These are phyloP conservation scores for Stenolophus ochropezus DNA, from an alignment of 2,888 invertebrate genomes.

Conservation along the genomic window DNA sequence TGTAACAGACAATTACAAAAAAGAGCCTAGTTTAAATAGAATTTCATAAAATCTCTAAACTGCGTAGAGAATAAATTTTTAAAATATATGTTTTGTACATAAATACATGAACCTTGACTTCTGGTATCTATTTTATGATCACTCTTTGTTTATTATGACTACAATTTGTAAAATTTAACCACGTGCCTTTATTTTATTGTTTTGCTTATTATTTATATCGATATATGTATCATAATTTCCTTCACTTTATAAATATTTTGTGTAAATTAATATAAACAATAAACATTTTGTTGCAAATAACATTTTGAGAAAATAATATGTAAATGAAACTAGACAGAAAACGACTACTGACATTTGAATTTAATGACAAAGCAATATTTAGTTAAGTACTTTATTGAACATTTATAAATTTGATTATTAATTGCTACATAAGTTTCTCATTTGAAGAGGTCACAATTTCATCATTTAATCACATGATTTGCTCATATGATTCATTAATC, in stretches of 20 bases:
- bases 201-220: neutral
- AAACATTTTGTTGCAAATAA: too few relatives aligned
- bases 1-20: too few relatives aligned
- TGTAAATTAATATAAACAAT: too few relatives aligned
- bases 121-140: neutral
- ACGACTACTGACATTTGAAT: neutral
- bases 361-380: neutral
- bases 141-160: neutral
- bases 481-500: neutral
- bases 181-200: neutral
- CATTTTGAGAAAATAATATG: too few relatives aligned
- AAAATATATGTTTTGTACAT: neutral
- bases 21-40: too few relatives aligned
- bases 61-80: too few relatives aligned
- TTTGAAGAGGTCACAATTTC: constrained; percentile 21
- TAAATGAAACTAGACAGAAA: too few relatives aligned
- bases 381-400: neutral
- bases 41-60: too few relatives aligned
- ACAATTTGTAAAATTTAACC: neutral
- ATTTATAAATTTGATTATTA: neutral
- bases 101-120: constrained; percentile 7
- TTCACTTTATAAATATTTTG: too few relatives aligned
- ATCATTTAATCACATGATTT: constrained; percentile 20
- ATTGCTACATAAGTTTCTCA: neutral
- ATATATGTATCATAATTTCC: neutral